Evolutionary conservation across 2,888 invertebrate genomes (phyloP).

Genomic region (Synanthedon formicaeformis): DNA sequence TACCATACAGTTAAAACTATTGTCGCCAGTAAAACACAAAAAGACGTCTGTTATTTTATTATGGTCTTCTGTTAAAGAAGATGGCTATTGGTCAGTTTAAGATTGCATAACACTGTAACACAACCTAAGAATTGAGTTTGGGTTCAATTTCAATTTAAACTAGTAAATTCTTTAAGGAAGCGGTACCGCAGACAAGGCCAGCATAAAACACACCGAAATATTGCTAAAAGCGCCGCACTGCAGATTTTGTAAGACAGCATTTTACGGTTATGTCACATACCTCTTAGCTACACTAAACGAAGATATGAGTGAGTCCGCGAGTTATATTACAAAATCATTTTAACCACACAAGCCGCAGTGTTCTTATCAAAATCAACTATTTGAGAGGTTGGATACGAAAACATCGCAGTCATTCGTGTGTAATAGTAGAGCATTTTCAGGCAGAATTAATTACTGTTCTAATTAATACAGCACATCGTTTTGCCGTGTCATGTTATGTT

Average conservation of each 20-base stretch:
- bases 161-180: slow-evolving; percentile 8
- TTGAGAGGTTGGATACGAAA: not conserved
- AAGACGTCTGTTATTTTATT: not conserved
- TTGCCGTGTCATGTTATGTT: not conserved
- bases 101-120: too few species aligned
- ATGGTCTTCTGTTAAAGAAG: not conserved
- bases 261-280: not conserved
- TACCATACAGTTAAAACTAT: too few species aligned
- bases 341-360: too few species aligned
- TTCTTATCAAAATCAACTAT: not conserved
- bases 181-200: slow-evolving; percentile 1
- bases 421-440: not conserved
- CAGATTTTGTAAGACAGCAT: slow-evolving; percentile 5
- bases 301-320: not conserved
- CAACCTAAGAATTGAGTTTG: not conserved
- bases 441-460: not conserved
- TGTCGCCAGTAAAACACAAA: not conserved
- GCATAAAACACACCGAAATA: slow-evolving; percentile 8
- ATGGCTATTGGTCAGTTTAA: not conserved
- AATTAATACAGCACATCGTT: not conserved
- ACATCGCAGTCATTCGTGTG: not conserved
- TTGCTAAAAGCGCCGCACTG: slow-evolving; percentile 12
- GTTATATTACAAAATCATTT: too few species aligned
- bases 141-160: slow-evolving; percentile 7
- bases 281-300: not conserved